Conservation (phyloP, 1,140 invertebrate genomes). For the Drosophila bipectinata region DNA sequence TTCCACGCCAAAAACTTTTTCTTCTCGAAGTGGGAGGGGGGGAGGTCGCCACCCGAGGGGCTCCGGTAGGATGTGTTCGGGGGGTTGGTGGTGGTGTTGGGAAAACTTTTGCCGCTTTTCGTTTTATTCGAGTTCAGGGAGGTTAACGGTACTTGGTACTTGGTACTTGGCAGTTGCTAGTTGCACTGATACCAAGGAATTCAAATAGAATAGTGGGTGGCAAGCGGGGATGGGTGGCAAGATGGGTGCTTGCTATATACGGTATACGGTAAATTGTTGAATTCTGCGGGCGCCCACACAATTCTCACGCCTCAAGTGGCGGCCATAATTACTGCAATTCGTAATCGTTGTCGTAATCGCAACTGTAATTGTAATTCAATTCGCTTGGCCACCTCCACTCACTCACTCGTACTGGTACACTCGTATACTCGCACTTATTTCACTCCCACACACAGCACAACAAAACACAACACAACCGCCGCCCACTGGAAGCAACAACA, state of each 20-base stretch:
- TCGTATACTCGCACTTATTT: neutral
- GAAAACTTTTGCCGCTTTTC: constrained; percentile 49
- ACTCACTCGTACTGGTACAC: neutral
- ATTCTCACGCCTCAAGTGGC: constrained; percentile 62
- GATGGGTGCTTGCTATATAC: neutral
- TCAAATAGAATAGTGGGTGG: constrained; percentile 21
- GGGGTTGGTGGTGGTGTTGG: neutral
- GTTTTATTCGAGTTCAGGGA: constrained; percentile 46
- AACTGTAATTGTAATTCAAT: constrained; percentile 77
- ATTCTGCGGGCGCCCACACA: constrained; percentile 71
- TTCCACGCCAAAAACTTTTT: constrained; percentile 78
- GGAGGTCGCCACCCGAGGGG: too few relatives aligned
- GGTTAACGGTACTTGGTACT: constrained; percentile 36
- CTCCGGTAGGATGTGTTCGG: neutral
- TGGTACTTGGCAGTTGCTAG: constrained; percentile 5
- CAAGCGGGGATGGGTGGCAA: too few relatives aligned
- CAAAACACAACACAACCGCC: neutral
- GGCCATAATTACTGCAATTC: constrained; percentile 66
- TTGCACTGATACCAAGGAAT: constrained; percentile 46
- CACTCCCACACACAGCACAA: neutral
- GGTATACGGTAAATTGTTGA: constrained; percentile 32
- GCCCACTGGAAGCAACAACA: constrained; percentile 13
- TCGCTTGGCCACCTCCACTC: constrained; percentile 59
- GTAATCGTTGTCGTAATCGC: constrained; percentile 37
- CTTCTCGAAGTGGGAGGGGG: constrained; percentile 22